Evolutionary conservation across 1,140 invertebrate species (phyloP).

Genomic region (Drosophila biarmipes): DNA sequence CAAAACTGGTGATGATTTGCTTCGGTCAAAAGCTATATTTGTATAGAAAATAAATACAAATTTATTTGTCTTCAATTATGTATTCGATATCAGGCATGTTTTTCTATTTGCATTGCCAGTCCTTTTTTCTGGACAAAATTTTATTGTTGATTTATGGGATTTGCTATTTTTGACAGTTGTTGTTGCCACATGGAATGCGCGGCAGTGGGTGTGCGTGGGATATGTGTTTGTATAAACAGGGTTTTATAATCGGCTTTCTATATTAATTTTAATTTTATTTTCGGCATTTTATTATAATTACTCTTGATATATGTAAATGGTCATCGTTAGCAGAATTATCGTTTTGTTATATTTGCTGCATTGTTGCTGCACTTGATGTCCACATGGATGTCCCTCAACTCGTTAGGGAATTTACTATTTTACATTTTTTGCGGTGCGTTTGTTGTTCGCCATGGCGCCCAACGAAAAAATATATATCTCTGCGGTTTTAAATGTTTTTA

Average conservation of each 20-base stretch:
- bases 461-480: slow-evolving; percentile 61
- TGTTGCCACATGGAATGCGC: slow-evolving; percentile 24
- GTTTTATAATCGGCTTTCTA: slow-evolving; percentile 83
- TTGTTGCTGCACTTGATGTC: slow-evolving; percentile 72
- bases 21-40: slow-evolving; percentile 17
- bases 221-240: slow-evolving; percentile 26
- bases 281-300: slow-evolving; percentile 84
- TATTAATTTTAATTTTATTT: slow-evolving; percentile 84
- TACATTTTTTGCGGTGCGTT: slow-evolving; percentile 33
- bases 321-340: slow-evolving; percentile 66
- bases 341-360: slow-evolving; percentile 22
- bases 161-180: slow-evolving; percentile 77
- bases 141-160: slow-evolving; percentile 82
- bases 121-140: slow-evolving; percentile 43
- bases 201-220: slow-evolving; percentile 3
- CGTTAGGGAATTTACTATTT: slow-evolving; percentile 48
- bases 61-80: slow-evolving; percentile 55
- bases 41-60: slow-evolving; percentile 36
- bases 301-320: slow-evolving; percentile 82
- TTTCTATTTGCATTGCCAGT: slow-evolving; percentile 30
- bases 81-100: slow-evolving; percentile 38
- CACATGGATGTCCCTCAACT: slow-evolving; percentile 32
- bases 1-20: slow-evolving; percentile 19
- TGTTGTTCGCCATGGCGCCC: not conserved
- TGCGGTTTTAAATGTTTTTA: slow-evolving; percentile 74